Evolutionary conservation across 2,888 invertebrate species (phyloP).

Genomic region (Pecten maximus): DNA sequence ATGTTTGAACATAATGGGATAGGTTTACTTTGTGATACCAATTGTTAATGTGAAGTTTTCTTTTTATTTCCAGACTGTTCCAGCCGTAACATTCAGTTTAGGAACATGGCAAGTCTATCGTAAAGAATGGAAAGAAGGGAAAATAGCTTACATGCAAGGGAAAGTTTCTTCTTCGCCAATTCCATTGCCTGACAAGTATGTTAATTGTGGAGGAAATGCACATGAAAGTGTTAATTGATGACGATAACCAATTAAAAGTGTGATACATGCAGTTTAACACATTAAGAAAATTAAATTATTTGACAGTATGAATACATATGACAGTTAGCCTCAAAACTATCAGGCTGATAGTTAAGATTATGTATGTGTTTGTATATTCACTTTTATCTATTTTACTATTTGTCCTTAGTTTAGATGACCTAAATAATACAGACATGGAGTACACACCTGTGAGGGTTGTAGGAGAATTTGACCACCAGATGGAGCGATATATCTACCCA

Average conservation of each 20-base stretch:
- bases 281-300: too few relatives aligned
- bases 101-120: constrained; percentile 4
- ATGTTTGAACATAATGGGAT: too few relatives aligned
- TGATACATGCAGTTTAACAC: too few relatives aligned
- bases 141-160: neutral
- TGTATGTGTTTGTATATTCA: neutral
- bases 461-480: neutral
- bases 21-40: too few relatives aligned
- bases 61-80: constrained; percentile 31
- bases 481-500: neutral
- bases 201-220: neutral
- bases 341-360: neutral
- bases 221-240: too few relatives aligned
- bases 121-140: neutral
- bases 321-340: neutral
- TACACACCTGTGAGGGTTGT: neutral
- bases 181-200: constrained; percentile 7
- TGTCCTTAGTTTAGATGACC: neutral
- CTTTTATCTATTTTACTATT: neutral
- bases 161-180: neutral
- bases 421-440: neutral
- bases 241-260: too few relatives aligned
- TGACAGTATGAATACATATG: too few relatives aligned
- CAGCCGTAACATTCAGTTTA: neutral
- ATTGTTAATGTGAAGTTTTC: too few relatives aligned